Evolutionary conservation across 2,888 invertebrate species (phyloP).

Genomic region (Chloromyia formosa): DNA sequence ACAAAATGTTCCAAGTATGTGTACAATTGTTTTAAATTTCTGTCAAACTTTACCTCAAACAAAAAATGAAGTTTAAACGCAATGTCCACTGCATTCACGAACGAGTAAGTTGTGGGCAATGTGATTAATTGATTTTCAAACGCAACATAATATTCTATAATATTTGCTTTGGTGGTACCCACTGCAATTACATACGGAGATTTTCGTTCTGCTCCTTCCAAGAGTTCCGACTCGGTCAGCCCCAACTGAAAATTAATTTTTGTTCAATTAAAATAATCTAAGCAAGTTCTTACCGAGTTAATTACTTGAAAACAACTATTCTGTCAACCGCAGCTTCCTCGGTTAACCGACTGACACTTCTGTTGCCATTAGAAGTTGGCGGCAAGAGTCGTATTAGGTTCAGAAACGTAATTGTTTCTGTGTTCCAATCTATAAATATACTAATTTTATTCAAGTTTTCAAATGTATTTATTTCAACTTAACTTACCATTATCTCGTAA

Average conservation of each 20-base stretch:
- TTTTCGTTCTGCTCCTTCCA: background rate
- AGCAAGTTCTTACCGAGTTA: background rate
- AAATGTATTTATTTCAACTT: background rate
- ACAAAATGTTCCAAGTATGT: conserved; percentile 5
- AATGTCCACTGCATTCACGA: background rate
- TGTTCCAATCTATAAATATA: background rate
- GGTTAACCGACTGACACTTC: background rate
- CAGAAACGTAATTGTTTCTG: background rate
- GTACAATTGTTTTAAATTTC: background rate
- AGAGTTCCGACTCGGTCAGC: background rate
- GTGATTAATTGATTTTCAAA: too few relatives aligned
- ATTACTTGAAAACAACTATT: background rate
- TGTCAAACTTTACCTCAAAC: background rate
- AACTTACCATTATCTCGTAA: too few relatives aligned
- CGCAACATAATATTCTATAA: too few relatives aligned
- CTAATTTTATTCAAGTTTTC: background rate
- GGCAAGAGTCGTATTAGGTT: background rate
- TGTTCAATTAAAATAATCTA: too few relatives aligned
- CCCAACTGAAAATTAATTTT: background rate
- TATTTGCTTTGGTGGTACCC: background rate
- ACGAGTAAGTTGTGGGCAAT: background rate
- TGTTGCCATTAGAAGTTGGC: background rate
- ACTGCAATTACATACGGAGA: background rate
- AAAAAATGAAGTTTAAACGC: background rate
- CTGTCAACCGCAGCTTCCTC: background rate